Evolutionary conservation across 2,888 invertebrate species (phyloP), one percentile per base, ranked within the genome.

Genomic region (Xestia sexstrigata): DNA sequence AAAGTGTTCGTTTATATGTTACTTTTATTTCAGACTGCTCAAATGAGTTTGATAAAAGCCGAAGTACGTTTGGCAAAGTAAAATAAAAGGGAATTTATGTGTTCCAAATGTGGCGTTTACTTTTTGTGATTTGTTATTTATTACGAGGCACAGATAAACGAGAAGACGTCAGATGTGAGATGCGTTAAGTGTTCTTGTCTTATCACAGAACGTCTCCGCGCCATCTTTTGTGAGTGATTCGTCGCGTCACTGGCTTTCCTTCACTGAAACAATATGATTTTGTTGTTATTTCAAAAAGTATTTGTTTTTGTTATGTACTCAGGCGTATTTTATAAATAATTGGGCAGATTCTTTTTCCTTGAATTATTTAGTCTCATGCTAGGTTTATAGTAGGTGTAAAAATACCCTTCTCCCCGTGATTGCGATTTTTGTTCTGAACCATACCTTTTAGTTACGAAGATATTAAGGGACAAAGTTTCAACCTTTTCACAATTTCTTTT

Each of bases 121-220:
- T 75, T 76, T 78, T 78, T 78, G 60, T 74, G 55, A 62, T 73
- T 84, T 82, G 52, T 81, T 83, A 69, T 83, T 82, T 85, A 82
- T 78, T 74, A 72, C 45, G 30, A 58, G 52, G 17, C 47, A 45
- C 35, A 78, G 42, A 70, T 58, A 55, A 63, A 85, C 49, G 70
- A 65, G 49, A 69, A 76, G 71, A 84, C 65, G 49, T 72, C 63
- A 60, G 63, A 70, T 60, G 63, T 35, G 52, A 60, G 63, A 72
- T 60, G 60, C 35, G 52, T 70, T 84, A 74, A 78, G 65, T 82
- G 85, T 66, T 66, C 66, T 69, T 78, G 65, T 81, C 62, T 45
- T 26, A 74, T 67, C 55, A 55, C 17, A 62, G 52, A 55, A 45
- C n/a, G 35, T 66, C 66, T 65, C 15, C 11, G 47, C 20, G 55